Percentiles rank a stretch among this genome's conserved stretches.
Evolutionary conservation across 2,888 invertebrate species (phyloP).

Genomic region (Argyra leucocephala): DNA sequence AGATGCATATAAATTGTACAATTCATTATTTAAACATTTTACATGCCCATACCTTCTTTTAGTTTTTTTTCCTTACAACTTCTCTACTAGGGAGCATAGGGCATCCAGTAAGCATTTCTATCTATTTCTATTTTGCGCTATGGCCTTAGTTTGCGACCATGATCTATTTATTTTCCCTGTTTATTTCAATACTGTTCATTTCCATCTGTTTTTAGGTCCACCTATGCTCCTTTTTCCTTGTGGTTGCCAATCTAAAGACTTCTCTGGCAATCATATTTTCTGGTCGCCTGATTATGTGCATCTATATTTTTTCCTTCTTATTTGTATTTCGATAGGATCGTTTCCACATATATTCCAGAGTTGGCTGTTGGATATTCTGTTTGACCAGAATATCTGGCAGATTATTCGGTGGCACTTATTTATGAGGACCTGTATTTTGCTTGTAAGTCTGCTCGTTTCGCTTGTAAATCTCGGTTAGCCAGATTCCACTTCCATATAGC

Average conservation of each 20-base stretch:
- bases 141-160: no score
- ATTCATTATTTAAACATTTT: no score
- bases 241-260: no score
- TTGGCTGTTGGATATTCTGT: no score
- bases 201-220: background rate
- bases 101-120: conserved; percentile 8
- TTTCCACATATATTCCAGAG: no score
- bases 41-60: no score
- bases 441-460: background rate
- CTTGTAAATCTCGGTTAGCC: background rate
- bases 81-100: conserved; percentile 7
- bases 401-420: background rate
- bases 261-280: no score
- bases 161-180: background rate
- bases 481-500: no score
- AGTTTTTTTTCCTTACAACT: no score
- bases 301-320: background rate
- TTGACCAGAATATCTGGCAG: no score
- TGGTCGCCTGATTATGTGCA: conserved; percentile 9
- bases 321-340: background rate
- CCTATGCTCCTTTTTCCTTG: background rate
- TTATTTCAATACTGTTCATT: background rate
- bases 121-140: background rate
- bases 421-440: background rate
- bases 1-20: no score